phyloP scores from a whole-genome alignment of 2,888 invertebrate species.

The Acanthacorydalis orientalis region DNA sequence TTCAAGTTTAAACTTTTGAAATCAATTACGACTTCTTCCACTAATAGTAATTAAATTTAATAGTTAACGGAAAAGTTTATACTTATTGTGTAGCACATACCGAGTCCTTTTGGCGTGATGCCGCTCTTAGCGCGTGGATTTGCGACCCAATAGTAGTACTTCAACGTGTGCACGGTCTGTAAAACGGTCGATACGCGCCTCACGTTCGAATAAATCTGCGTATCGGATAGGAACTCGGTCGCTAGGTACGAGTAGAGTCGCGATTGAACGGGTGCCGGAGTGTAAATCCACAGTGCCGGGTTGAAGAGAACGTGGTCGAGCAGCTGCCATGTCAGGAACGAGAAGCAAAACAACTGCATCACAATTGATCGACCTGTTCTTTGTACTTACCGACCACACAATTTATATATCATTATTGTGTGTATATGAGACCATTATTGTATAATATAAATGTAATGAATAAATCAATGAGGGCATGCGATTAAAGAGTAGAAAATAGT shows the following conservation, averaged over 20 bases:
- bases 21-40: too few relatives aligned
- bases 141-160: constrained; percentile 98
- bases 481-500: background rate
- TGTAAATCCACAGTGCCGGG: constrained; percentile 98
- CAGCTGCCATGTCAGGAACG: constrained; percentile 85
- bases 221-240: constrained; percentile 95
- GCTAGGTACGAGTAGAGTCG: constrained; percentile 93
- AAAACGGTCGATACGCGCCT: constrained; percentile 91
- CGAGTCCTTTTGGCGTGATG: constrained; percentile 85
- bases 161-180: constrained; percentile 95
- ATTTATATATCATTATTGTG: constrained; percentile 7
- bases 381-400: constrained; percentile 29
- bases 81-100: constrained; percentile 34
- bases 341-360: constrained; percentile 77
- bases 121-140: constrained; percentile 92
- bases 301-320: constrained; percentile 99
- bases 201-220: constrained; percentile 94
- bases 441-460: background rate
- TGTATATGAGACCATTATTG: background rate
- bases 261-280: constrained; percentile 89
- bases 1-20: too few relatives aligned
- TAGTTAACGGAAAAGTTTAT: too few relatives aligned
- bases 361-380: constrained; percentile 41
- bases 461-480: background rate
- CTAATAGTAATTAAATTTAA: too few relatives aligned